A percentile compares a stretch with the other conserved stretches of the same genome.
phyloP scores from a whole-genome alignment of 2,797 vertebrate genomes.

The Novumbra hubbsi region DNA sequence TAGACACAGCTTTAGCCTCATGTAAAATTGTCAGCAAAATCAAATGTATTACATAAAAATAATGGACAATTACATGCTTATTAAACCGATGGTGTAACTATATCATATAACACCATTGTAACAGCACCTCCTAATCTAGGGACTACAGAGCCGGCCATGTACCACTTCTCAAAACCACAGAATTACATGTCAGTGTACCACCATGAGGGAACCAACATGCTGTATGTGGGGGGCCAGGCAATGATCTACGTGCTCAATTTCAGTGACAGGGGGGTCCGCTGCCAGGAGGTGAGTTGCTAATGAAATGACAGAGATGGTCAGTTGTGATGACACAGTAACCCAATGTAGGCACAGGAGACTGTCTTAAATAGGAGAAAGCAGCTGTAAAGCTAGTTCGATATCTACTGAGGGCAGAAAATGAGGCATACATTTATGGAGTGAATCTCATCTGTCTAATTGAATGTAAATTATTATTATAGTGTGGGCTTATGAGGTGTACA shows the following conservation, averaged over 20 bases:
- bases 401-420: conserved; percentile 17
- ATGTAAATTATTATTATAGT: conserved; percentile 25
- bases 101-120: conserved; percentile 9
- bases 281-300: conserved; percentile 62
- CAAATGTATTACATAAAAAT: neutral
- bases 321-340: conserved; percentile 22
- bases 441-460: conserved; percentile 13
- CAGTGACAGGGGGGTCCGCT: conserved; percentile 63
- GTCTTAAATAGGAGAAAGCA: conserved; percentile 15
- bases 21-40: neutral
- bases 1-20: neutral
- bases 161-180: conserved; percentile 73
- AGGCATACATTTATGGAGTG: conserved; percentile 35
- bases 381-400: conserved; percentile 47
- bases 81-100: neutral
- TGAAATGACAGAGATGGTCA: conserved; percentile 7
- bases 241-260: conserved; percentile 73
- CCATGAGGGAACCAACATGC: conserved; percentile 68
- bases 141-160: conserved; percentile 70
- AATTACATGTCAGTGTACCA: conserved; percentile 78
- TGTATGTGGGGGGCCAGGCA: conserved; percentile 76
- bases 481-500: conserved; percentile 21
- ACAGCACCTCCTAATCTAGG: conserved; percentile 21
- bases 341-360: conserved; percentile 16
- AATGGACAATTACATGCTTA: neutral